phyloP scores from a whole-genome alignment of 2,113 vertebrate species.

The Stigmatopora argus region DNA sequence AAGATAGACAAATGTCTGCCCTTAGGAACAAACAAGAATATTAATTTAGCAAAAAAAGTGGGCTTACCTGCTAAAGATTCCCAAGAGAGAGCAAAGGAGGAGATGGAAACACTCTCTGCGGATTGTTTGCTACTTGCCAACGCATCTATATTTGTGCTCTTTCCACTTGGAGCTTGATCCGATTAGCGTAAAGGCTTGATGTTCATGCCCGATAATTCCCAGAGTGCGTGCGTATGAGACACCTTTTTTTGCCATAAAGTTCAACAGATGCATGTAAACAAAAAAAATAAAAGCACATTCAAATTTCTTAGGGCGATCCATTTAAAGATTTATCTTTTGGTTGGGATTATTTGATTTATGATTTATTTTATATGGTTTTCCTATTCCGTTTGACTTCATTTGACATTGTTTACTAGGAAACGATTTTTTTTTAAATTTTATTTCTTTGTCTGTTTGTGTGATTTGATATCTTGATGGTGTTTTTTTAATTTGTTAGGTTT shows the following conservation, averaged over 20 bases:
- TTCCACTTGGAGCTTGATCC: conserved; percentile 53
- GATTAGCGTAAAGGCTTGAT: conserved; percentile 60
- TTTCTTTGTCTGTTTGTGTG: no score
- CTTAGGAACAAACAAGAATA: background rate
- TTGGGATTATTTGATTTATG: no score
- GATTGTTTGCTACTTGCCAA: conserved; percentile 26
- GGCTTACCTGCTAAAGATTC: conserved; percentile 42
- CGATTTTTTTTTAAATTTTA: no score
- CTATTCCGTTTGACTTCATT: no score
- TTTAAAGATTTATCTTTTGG: no score
- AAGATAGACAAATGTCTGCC: background rate
- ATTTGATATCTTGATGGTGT: no score
- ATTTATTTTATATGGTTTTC: no score
- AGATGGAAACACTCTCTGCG: conserved; percentile 31
- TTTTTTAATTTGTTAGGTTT: no score
- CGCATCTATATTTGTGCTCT: conserved; percentile 60
- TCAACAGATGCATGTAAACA: background rate
- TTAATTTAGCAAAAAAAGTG: background rate
- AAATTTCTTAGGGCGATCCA: no score
- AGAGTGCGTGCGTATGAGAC: no score
- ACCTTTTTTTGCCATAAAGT: conserved; percentile 22
- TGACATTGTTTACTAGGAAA: no score
- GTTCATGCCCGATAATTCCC: conserved; percentile 56
- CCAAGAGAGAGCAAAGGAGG: background rate
- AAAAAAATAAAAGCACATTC: no score